These are phyloP conservation scores for Buathra laborator DNA, from an alignment of 2,888 invertebrate species.

Conservation along the genomic window DNA sequence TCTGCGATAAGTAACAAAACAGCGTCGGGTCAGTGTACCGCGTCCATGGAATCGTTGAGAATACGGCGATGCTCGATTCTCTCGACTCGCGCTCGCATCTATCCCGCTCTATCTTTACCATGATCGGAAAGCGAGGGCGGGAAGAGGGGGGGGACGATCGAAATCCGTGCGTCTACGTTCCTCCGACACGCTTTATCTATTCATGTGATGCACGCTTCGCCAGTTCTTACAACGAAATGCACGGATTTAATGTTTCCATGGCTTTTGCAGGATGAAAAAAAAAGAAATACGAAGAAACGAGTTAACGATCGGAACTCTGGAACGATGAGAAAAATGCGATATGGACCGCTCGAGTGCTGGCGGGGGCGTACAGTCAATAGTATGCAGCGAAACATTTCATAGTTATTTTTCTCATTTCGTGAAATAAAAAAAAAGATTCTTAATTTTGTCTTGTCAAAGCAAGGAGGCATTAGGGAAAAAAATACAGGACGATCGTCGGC, in stretches of 20 bases:
- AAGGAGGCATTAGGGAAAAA: neutral
- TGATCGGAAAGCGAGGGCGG: slow-evolving; percentile 51
- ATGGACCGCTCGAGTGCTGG: slow-evolving; percentile 55
- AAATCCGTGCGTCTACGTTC: slow-evolving; percentile 5
- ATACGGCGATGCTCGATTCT: slow-evolving; percentile 19
- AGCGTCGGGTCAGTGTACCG: slow-evolving; percentile 74
- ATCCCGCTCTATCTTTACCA: slow-evolving; percentile 56
- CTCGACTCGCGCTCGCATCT: slow-evolving; percentile 56
- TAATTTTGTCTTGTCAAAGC: neutral
- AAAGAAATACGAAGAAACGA: neutral
- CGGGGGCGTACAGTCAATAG: slow-evolving; percentile 42
- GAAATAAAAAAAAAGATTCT: neutral
- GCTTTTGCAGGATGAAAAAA: no score
- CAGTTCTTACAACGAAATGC: neutral
- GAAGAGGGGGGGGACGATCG: neutral
- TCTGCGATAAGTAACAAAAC: slow-evolving; percentile 26
- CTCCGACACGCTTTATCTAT: neutral
- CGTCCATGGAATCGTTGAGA: slow-evolving; percentile 60
- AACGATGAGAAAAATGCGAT: slow-evolving; percentile 34
- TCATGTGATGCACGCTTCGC: neutral
- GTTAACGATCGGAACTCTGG: slow-evolving; percentile 27
- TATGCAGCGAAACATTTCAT: slow-evolving; percentile 48
- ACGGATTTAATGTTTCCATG: neutral
- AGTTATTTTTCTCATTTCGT: slow-evolving; percentile 7
- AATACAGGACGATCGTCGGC: neutral